phyloP scores from a whole-genome alignment of 2,113 vertebrate species.

The Dryoscopus gambensis region DNA sequence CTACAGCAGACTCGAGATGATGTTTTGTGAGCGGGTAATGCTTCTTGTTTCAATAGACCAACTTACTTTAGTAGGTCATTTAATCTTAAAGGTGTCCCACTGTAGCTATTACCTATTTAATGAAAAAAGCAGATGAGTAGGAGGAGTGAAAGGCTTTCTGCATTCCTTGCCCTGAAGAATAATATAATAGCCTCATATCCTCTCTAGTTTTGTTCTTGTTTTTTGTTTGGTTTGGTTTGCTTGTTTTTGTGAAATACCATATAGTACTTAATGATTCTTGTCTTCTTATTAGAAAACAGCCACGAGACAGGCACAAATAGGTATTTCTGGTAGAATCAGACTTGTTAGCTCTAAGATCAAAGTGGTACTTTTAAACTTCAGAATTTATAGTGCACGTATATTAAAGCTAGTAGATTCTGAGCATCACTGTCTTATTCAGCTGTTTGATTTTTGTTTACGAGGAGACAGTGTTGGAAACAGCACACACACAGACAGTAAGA shows the following conservation, averaged over 20 bases:
- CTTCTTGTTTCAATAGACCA: neutral
- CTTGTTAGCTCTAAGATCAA: neutral
- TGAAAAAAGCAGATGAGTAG: neutral
- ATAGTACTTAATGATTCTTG: neutral
- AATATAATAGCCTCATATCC: neutral
- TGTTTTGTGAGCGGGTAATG: neutral
- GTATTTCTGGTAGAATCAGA: neutral
- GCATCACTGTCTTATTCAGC: neutral
- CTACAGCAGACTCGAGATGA: neutral
- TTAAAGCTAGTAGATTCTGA: neutral
- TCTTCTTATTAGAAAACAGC: neutral
- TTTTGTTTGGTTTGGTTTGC: neutral
- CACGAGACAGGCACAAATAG: neutral
- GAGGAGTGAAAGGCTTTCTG: neutral
- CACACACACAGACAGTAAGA: neutral
- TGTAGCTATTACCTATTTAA: neutral
- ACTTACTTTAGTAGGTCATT: neutral
- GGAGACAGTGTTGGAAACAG: neutral
- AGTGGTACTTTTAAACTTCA: neutral
- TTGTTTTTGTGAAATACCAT: neutral
- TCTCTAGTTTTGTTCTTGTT: neutral
- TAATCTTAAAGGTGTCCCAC: neutral
- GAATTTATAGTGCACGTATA: neutral
- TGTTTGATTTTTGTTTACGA: conserved; percentile 18
- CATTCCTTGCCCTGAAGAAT: neutral